phyloP scores from a whole-genome alignment of 2,888 invertebrate species.

The Apamea crenata region DNA sequence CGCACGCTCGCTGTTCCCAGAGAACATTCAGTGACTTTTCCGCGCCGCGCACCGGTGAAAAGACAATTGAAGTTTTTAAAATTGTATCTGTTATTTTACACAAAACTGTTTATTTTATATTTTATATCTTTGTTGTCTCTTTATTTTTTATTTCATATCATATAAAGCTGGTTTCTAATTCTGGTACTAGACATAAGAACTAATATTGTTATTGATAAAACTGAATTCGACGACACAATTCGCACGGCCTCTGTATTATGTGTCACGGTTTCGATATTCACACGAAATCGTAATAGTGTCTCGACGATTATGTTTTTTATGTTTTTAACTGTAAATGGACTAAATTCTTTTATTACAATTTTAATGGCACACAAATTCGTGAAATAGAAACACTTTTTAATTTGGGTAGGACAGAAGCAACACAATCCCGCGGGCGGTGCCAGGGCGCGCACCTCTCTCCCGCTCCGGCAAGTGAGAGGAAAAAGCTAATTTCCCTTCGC shows the following conservation, averaged over 20 bases:
- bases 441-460: conserved; percentile 32
- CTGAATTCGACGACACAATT: no score
- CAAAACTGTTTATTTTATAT: conserved; percentile 13
- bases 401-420: conserved; percentile 3
- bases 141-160: conserved; percentile 2
- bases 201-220: neutral
- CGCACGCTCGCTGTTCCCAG: conserved; percentile 43
- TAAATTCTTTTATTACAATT: neutral
- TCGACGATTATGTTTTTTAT: neutral
- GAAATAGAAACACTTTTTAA: conserved; percentile 23
- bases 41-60: neutral
- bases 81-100: conserved; percentile 17
- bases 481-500: conserved; percentile 86
- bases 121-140: neutral
- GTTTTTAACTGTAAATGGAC: neutral
- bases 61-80: conserved; percentile 34
- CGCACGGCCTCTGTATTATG: neutral
- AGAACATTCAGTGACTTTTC: conserved; percentile 43
- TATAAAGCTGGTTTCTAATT: no score
- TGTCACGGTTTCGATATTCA: neutral
- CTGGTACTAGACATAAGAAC: no score
- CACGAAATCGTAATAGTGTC: neutral
- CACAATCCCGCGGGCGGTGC: conserved; percentile 2
- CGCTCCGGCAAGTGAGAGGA: conserved; percentile 73
- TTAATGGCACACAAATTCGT: neutral